Percentiles rank a stretch among this genome's conserved stretches.
Conservation (phyloP, 2,888 invertebrate genomes). For the Chrysotoxum bicinctum region DNA sequence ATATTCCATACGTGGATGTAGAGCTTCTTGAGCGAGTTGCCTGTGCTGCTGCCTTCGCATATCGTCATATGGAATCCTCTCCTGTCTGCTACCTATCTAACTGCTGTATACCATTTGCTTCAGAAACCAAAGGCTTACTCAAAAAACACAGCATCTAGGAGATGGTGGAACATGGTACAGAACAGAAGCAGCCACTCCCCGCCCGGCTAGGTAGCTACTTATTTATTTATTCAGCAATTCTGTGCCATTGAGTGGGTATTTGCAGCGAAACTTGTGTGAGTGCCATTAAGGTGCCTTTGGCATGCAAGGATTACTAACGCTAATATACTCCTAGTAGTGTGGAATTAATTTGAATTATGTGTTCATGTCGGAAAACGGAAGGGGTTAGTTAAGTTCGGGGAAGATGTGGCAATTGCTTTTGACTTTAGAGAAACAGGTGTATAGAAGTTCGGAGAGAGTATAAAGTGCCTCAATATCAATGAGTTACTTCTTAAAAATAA, state of each 20-base stretch:
- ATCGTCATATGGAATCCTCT: background rate
- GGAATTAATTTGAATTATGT: constrained; percentile 71
- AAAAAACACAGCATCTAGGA: constrained; percentile 3
- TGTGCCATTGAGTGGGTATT: constrained; percentile 69
- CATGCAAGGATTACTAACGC: constrained; percentile 62
- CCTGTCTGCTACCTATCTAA: background rate
- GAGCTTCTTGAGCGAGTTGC: constrained; percentile 41
- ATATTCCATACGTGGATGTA: constrained; percentile 17
- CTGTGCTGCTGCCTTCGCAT: background rate
- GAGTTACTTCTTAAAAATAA: background rate
- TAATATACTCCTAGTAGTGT: constrained; percentile 67
- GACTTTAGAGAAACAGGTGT: constrained; percentile 32
- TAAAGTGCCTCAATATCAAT: constrained; percentile 12
- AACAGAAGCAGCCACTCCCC: background rate
- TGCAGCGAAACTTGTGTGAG: constrained; percentile 63
- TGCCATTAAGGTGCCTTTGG: constrained; percentile 67
- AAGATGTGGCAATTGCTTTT: constrained; percentile 32
- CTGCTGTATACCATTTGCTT: constrained; percentile 32
- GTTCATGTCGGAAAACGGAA: constrained; percentile 36
- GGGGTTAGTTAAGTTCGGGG: constrained; percentile 21
- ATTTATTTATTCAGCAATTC: constrained; percentile 70
- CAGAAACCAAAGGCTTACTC: constrained; percentile 35
- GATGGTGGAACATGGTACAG: background rate
- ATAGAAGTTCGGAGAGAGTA: background rate
- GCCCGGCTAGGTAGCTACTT: constrained; percentile 47